Base-by-base conservation (phyloP, 2,797 vertebrate genomes). In the Centropyge bicolor region DNA sequence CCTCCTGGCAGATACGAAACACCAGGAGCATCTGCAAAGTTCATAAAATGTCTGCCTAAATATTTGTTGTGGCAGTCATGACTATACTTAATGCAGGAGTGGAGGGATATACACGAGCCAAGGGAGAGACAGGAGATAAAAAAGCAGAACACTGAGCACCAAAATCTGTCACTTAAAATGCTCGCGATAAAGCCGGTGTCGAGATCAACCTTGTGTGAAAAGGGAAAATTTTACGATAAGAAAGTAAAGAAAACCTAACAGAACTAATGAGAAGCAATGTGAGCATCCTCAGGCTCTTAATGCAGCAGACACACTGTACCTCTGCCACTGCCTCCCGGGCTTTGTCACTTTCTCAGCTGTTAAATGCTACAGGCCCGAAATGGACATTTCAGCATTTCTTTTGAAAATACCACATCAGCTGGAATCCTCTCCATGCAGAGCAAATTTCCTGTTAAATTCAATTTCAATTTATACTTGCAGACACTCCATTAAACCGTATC, bases 271-370 rank as follows among this genome's bases (percentile, higher is more conserved):
- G 71, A 76, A 70, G 59, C 48, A 60, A 59, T 69, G 35, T 64
- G 55, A 80, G 31, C 52, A 62, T 59, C 72, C 51, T 41, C 8
- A 0, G 27, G 43, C 41, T 66, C 27, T 48, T 43, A 17, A 55
- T 78, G 64, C 74, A 70, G 59, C 31, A n/a, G 55, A 31, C 35
- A 54, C 20, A 46, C 74, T 67, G 35, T 55, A 46, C 35, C 12
- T 2, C 59, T 41, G 61, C 24, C 48, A 61, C 11, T 8, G 6
- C 45, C 71, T 70, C 27, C 48, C 61, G 67, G 61, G 35, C 41
- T 76, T 86, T 75, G 43, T 81, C 66, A 64, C 48, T 66, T 69
- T 83, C 69, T 82, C 66, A 68, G 57, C 61, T 74, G 52, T 85
- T 74, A 57, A 54, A 69, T 48, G 56, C 63, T 56, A 16, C 35